Percentiles rank a stretch among this genome's conserved stretches.
phyloP scores from a whole-genome alignment of 30 jellyfish, hydroid and myxozoan species.

The Sanderia malayensis region DNA sequence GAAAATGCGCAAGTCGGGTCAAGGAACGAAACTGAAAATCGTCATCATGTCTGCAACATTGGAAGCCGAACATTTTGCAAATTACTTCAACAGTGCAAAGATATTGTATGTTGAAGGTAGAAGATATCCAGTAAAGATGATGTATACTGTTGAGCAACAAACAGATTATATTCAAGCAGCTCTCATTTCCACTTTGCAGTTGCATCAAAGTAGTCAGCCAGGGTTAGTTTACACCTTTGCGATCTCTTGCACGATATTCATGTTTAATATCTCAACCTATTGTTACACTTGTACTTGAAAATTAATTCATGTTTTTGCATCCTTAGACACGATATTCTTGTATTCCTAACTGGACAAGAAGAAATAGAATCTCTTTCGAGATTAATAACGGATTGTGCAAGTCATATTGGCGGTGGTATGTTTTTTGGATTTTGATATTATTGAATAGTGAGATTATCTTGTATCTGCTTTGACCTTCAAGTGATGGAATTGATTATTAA shows the following conservation, averaged over 20 bases:
- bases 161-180: constrained; percentile 87
- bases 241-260: not conserved
- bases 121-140: constrained; percentile 73
- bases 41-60: constrained; percentile 96
- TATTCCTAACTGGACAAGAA: constrained; percentile 98
- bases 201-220: constrained; percentile 70
- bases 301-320: not conserved
- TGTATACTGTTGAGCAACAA: constrained; percentile 79
- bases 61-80: constrained; percentile 82
- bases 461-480: too few relatives aligned
- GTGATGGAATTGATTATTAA: not conserved
- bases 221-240: constrained; percentile 78
- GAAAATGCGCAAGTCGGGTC: constrained; percentile 21
- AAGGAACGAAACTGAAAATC: constrained; percentile 46
- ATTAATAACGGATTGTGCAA: constrained; percentile 62
- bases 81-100: constrained; percentile 82
- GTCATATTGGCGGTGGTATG: constrained; percentile 61
- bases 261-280: not conserved
- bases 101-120: constrained; percentile 88
- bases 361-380: constrained; percentile 81
- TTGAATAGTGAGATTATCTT: too few relatives aligned
- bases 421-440: not conserved
- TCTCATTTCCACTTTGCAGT: constrained; percentile 65
- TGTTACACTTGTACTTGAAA: not conserved
- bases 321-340: constrained; percentile 81